Percentiles rank a stretch among this genome's conserved stretches.
phyloP scores from a whole-genome alignment of 2,797 vertebrate genomes.

The Acanthurus tractus region DNA sequence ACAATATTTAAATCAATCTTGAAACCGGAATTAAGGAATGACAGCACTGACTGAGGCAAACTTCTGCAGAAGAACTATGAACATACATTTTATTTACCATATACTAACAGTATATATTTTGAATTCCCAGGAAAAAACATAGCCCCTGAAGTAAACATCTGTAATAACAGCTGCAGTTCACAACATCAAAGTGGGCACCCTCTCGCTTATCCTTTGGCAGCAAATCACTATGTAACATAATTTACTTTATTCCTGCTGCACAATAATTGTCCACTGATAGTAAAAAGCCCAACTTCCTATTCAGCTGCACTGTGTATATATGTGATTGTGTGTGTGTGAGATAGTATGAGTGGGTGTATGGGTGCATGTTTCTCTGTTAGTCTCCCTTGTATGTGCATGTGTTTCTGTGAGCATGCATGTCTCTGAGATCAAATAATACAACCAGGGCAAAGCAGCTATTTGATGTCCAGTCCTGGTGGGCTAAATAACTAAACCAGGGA shows the following conservation, averaged over 20 bases:
- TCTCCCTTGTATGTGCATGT: slow-evolving; percentile 5
- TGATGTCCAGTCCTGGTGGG: slow-evolving; percentile 59
- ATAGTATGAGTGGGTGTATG: neutral
- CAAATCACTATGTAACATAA: slow-evolving; percentile 35
- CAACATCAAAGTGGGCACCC: slow-evolving; percentile 43
- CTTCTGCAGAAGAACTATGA: neutral
- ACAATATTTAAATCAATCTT: no score
- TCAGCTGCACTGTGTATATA: neutral
- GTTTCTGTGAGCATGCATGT: slow-evolving; percentile 10
- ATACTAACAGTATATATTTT: neutral
- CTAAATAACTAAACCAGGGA: slow-evolving; percentile 39
- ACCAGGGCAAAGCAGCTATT: slow-evolving; percentile 36
- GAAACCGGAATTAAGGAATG: neutral
- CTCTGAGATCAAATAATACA: slow-evolving; percentile 49
- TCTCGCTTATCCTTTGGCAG: neutral
- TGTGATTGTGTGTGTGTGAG: neutral
- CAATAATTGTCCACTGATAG: slow-evolving; percentile 45
- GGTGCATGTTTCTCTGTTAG: neutral
- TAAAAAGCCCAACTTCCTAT: neutral
- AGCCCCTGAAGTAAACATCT: neutral
- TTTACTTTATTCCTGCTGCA: slow-evolving; percentile 24
- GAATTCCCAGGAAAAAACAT: neutral
- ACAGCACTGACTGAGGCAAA: neutral
- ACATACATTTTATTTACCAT: neutral
- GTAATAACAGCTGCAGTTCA: slow-evolving; percentile 27